Evolutionary conservation across 2,888 invertebrate species (phyloP).

Genomic region (Caenorhabditis sp.): DNA sequence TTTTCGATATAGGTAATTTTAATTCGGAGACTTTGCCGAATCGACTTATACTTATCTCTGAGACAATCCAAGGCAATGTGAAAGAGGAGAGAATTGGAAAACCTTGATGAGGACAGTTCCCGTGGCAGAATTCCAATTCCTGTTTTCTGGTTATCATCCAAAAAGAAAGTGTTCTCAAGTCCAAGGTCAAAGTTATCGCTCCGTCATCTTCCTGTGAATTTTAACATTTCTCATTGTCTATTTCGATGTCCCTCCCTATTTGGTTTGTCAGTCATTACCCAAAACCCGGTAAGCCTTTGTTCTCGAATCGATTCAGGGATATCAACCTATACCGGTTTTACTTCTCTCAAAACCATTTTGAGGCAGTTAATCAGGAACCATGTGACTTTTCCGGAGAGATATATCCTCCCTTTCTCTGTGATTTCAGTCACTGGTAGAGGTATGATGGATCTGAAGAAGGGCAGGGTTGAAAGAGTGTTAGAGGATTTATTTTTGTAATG

Average conservation of each 20-base stretch:
- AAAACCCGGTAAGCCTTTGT: conserved; percentile 18
- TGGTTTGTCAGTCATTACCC: conserved; percentile 3
- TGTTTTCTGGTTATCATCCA: conserved; percentile 55
- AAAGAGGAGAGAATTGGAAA: conserved; percentile 23
- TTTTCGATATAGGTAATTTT: no score
- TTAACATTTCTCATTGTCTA: not conserved
- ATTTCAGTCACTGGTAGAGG: no score
- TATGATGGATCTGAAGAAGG: no score
- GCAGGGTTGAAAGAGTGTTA: no score
- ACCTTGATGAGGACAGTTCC: conserved; percentile 37
- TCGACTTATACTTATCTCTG: conserved; percentile 4
- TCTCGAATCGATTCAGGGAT: conserved; percentile 32
- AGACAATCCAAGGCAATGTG: conserved; percentile 9
- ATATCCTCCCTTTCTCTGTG: not conserved
- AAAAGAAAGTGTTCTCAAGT: conserved; percentile 32
- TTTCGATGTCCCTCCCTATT: conserved; percentile 6
- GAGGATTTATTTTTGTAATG: conserved; percentile 15
- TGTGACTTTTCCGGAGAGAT: not conserved
- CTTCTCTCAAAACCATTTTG: conserved; percentile 22
- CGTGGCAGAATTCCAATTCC: conserved; percentile 43
- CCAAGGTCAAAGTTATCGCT: conserved; percentile 46
- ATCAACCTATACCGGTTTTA: conserved; percentile 37
- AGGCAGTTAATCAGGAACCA: conserved; percentile 3
- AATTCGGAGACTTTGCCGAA: not conserved
- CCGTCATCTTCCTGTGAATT: conserved; percentile 24